Base-by-base conservation (phyloP, 2,888 invertebrate genomes). In the Heteromurus nitidus region DNA sequence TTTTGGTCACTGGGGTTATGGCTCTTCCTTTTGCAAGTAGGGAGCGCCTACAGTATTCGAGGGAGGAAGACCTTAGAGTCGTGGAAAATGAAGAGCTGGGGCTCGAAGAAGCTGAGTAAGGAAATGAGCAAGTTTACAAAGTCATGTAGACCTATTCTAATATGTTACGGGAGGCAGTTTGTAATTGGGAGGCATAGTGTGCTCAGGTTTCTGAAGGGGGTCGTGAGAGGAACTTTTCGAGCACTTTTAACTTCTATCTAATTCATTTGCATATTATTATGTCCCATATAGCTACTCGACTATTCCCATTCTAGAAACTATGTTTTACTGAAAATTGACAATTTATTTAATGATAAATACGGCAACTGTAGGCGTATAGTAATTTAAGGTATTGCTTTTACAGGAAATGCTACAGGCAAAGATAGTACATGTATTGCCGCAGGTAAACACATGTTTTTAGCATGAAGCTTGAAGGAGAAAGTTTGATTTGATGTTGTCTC, bases 141-240 rank as follows among this genome's bases (percentile, higher is more conserved):
- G 20, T 79, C 79, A 0, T 79, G 79, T 53, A 53, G 26, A 26
- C 79, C 79, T 0, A 7, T 70, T 20, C 18, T 16, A 16, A n/a
- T 79, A 9, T 28, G 26, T 13, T 55, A 47, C 16, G 70, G 55
- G 3, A 69, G 3, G 0, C 22, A 44, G 11, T 79, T 64, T 42
- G 42, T 42, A 3, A 72, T 79, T 2, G 22, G 30, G 22, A 64
- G 26, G 42, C 11, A 55, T 2, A 65, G 20, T 7, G 55, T 72
- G 1, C 36, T 79, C 2, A 70, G 65, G 16, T 72, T 79, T 55
- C 53, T 73, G 22, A 58, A 42, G 26, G 68, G 62, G 0, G 60
- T 74, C 36, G 44, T 69, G 13, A 5, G 74, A 31, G 80, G 80
- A 26, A 80, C 74, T 3, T 74, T 74, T 42, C 50, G 73, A 22